Evolutionary conservation across 2,888 invertebrate species (phyloP).

Genomic region (Nemotelus nigrinus): DNA sequence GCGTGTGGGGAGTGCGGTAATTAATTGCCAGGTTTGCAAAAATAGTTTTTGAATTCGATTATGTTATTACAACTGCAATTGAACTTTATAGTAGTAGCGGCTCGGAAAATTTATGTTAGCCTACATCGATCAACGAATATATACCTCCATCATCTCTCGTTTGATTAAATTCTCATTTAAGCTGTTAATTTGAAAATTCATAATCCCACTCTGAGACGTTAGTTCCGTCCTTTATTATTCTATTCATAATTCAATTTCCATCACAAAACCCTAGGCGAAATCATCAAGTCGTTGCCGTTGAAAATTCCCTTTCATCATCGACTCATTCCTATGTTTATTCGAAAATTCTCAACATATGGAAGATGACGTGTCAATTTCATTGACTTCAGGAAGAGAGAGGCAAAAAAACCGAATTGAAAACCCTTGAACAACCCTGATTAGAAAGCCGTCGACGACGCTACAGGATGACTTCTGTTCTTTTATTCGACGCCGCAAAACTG

Average conservation of each 20-base stretch:
- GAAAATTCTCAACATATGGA: slow-evolving; percentile 47
- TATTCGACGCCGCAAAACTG: slow-evolving; percentile 16
- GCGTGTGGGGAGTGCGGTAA: not conserved
- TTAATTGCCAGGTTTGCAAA: no score
- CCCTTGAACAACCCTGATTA: slow-evolving; percentile 25
- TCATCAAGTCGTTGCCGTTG: slow-evolving; percentile 39
- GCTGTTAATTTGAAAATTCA: no score
- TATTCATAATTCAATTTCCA: slow-evolving; percentile 22
- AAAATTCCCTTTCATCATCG: slow-evolving; percentile 31
- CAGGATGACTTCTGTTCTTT: slow-evolving; percentile 38
- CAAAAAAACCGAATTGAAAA: slow-evolving; percentile 3
- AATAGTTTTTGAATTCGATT: no score
- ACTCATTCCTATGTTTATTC: not conserved
- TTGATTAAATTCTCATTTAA: no score
- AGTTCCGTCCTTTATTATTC: no score
- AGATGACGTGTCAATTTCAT: slow-evolving; percentile 49
- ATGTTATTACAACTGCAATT: no score
- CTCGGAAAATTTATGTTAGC: no score
- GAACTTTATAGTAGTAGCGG: no score
- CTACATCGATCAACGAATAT: no score
- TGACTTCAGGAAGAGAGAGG: not conserved
- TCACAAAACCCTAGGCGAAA: slow-evolving; percentile 14
- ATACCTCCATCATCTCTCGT: no score
- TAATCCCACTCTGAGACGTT: no score
- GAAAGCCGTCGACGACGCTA: not conserved